These are phyloP conservation scores for Ciconia nigra DNA, from an alignment of 2,797 vertebrate species.

Conservation along the genomic window DNA sequence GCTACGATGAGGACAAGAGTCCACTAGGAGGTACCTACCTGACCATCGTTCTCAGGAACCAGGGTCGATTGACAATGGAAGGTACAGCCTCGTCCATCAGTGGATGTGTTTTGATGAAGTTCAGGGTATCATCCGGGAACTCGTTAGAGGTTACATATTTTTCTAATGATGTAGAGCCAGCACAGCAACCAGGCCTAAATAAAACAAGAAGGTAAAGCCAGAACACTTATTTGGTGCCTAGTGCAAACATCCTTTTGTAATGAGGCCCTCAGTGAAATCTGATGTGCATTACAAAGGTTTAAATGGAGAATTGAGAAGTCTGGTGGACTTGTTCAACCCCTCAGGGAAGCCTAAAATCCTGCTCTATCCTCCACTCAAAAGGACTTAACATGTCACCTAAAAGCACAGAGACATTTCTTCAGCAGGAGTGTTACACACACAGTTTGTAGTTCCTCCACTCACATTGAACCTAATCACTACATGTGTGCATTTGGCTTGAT, in stretches of 20 bases:
- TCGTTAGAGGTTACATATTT: conserved; percentile 92
- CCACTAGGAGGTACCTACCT: conserved; percentile 78
- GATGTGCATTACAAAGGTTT: not conserved
- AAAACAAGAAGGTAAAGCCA: conserved; percentile 1
- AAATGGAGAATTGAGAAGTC: not conserved
- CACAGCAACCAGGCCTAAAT: conserved; percentile 91
- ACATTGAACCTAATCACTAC: not conserved
- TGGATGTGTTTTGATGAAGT: conserved; percentile 98
- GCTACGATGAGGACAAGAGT: not conserved
- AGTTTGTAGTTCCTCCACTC: not conserved
- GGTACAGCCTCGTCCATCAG: conserved; percentile 98
- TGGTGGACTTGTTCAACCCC: not conserved
- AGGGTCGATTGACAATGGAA: conserved; percentile 91
- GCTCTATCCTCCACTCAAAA: not conserved
- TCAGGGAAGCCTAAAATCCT: not conserved
- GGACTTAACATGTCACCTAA: not conserved
- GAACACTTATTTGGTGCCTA: conserved; percentile 9
- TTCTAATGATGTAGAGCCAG: conserved; percentile 86
- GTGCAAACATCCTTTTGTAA: conserved; percentile 26
- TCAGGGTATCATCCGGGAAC: conserved; percentile 96
- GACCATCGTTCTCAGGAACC: conserved; percentile 99
- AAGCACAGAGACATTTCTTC: not conserved
- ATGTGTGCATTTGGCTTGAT: not conserved
- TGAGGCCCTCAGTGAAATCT: not conserved
- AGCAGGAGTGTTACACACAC: not conserved